phyloP scores from a whole-genome alignment of 2,888 invertebrate species.

The Drosophila acutilabella region DNA sequence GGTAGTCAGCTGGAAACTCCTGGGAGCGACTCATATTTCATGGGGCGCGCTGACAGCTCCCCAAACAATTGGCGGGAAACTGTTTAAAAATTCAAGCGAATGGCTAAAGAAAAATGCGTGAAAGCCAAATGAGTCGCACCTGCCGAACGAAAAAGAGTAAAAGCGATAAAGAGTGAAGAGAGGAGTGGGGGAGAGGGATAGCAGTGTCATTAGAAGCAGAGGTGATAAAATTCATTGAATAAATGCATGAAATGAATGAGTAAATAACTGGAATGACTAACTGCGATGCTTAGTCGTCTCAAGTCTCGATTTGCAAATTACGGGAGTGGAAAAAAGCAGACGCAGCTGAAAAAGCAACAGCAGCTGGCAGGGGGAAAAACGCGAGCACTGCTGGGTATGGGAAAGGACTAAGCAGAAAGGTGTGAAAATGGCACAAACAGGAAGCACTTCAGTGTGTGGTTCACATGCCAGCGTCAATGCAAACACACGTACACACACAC shows the following conservation, averaged over 20 bases:
- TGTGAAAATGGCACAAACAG: constrained; percentile 61
- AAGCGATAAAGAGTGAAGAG: neutral
- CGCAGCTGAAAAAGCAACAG: constrained; percentile 14
- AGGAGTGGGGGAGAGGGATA: neutral
- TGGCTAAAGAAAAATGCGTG: constrained; percentile 60
- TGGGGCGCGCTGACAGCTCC: constrained; percentile 64
- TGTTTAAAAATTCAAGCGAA: constrained; percentile 63
- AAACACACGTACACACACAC: constrained; percentile 8
- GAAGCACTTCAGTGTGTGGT: constrained; percentile 27
- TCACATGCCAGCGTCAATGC: constrained; percentile 21
- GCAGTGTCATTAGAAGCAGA: constrained; percentile 5
- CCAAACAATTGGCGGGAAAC: constrained; percentile 44
- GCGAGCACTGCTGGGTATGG: neutral
- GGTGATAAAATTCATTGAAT: constrained; percentile 55
- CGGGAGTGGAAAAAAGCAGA: constrained; percentile 21
- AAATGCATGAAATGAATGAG: constrained; percentile 78
- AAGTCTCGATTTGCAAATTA: constrained; percentile 61
- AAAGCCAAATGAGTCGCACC: constrained; percentile 71
- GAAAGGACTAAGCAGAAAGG: constrained; percentile 56
- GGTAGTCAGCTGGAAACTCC: constrained; percentile 18
- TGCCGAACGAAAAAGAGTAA: constrained; percentile 15
- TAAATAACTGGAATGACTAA: constrained; percentile 78
- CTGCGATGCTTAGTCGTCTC: constrained; percentile 60
- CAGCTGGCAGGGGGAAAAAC: neutral
- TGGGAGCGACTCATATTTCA: constrained; percentile 58